These are phyloP conservation scores for Clepsis dumicolana DNA, from an alignment of 2,888 invertebrate species.

Conservation along the genomic window DNA sequence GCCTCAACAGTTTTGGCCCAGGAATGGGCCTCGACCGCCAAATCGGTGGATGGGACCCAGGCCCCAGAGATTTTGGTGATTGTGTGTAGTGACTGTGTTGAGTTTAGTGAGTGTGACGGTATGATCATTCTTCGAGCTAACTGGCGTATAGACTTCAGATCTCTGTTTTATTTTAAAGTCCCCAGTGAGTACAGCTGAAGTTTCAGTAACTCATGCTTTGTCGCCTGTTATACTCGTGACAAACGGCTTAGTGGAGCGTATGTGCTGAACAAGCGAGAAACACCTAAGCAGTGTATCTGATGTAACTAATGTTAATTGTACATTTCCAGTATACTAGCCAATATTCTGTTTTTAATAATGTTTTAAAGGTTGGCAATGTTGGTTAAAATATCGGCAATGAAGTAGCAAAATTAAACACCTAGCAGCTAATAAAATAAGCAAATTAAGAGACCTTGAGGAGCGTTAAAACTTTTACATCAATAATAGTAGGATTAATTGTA, in stretches of 20 bases:
- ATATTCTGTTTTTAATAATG: neutral
- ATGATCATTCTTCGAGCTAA: neutral
- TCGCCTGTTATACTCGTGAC: neutral
- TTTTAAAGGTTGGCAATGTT: neutral
- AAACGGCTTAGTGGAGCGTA: neutral
- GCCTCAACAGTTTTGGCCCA: conserved; percentile 65
- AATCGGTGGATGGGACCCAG: conserved; percentile 74
- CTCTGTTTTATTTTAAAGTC: neutral
- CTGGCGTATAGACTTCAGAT: neutral
- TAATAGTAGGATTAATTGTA: neutral
- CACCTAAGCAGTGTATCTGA: neutral
- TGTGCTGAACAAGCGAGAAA: neutral
- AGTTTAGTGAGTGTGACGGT: conserved; percentile 11
- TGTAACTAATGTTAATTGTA: neutral
- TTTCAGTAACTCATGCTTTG: neutral
- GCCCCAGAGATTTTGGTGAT: conserved; percentile 81
- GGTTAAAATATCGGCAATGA: conserved; percentile 12
- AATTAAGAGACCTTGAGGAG: neutral
- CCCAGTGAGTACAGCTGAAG: neutral
- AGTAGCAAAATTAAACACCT: neutral
- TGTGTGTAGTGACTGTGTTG: conserved; percentile 19
- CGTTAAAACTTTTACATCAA: neutral
- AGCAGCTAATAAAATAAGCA: conserved; percentile 10
- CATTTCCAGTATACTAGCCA: neutral
- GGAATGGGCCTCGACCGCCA: conserved; percentile 71